These are phyloP conservation scores for Parasteatoda lunata DNA, from an alignment of 2,888 invertebrate genomes.

Conservation along the genomic window DNA sequence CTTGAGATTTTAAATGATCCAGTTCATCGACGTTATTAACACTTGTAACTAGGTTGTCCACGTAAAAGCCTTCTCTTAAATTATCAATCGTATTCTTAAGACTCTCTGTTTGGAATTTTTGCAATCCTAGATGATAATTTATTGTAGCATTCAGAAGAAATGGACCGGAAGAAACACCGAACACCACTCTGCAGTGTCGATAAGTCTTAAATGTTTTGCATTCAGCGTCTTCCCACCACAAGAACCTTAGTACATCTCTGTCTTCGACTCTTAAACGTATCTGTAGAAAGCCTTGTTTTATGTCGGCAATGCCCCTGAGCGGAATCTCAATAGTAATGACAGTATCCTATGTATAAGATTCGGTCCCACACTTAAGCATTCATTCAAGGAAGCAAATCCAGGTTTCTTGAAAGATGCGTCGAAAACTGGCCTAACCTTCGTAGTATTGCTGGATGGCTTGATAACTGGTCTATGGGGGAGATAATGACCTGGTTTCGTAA, in stretches of 20 bases:
- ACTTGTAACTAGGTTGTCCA: slow-evolving; percentile 21
- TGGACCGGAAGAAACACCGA: too few species aligned
- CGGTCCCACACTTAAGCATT: neutral
- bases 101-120: neutral
- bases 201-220: neutral
- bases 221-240: neutral
- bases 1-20: neutral
- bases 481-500: slow-evolving; percentile 5
- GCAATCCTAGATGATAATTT: too few species aligned
- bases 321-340: neutral
- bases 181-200: too few species aligned
- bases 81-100: slow-evolving; percentile 4
- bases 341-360: neutral
- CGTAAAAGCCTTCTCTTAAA: slow-evolving; percentile 12
- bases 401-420: slow-evolving; percentile 26
- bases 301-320: too few species aligned
- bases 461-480: slow-evolving; percentile 20
- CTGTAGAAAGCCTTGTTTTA: neutral
- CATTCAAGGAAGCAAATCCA: slow-evolving; percentile 22
- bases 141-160: too few species aligned
- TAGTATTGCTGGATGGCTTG: slow-evolving; percentile 16
- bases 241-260: neutral
- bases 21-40: neutral
- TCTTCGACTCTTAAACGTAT: neutral
- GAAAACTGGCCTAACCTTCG: slow-evolving; percentile 30